Evolutionary conservation across 2,888 invertebrate species (phyloP), one percentile per base, ranked within the genome.

Genomic region (Drosophila borborema): DNA sequence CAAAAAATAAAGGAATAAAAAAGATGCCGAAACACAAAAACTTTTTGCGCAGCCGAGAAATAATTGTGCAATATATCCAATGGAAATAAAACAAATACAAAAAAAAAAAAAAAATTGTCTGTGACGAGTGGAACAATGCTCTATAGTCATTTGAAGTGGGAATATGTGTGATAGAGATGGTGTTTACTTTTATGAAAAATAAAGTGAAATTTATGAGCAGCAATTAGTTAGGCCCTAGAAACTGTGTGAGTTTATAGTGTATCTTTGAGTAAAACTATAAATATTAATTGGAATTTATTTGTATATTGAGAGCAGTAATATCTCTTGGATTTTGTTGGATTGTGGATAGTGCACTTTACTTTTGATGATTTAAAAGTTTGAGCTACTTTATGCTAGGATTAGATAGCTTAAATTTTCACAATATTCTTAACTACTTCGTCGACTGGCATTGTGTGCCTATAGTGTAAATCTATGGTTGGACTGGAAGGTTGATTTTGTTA

Each of bases 1-100:
- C 31, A 31, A 18, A 9, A 28, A 23, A 3, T 16, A 4, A 38
- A 5, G 14, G 38, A 38, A 38, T 38, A 38, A 73, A 61, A 66
- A 66, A 16, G 20, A 18, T 53, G 46, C 28, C 23, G 34, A 34
- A 46, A 61, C 65, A 72, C 54, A 76, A 71, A 74, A 72, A 74
- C 64, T 55, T 77, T 59, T 54, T 53, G 61, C 58, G 66, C 68
- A 69, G 63, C 72, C 72, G 63, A 64, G 76, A 80, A 74, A 78
- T 69, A 73, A 83, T 83, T 79, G 74, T 80, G 71, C 64, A 66
- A 77, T 76, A 69, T 56, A 76, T 2, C 45, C 45, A 45, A 64
- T 53, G 43, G 48, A 31, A 55, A 40, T 41, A 48, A 67, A 69
- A 70, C 56, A 74, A 41, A 67, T 67, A 69, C 55, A 71, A 72